phyloP scores from a whole-genome alignment of 2,797 vertebrate species.

The Hephaestus fuliginosus region DNA sequence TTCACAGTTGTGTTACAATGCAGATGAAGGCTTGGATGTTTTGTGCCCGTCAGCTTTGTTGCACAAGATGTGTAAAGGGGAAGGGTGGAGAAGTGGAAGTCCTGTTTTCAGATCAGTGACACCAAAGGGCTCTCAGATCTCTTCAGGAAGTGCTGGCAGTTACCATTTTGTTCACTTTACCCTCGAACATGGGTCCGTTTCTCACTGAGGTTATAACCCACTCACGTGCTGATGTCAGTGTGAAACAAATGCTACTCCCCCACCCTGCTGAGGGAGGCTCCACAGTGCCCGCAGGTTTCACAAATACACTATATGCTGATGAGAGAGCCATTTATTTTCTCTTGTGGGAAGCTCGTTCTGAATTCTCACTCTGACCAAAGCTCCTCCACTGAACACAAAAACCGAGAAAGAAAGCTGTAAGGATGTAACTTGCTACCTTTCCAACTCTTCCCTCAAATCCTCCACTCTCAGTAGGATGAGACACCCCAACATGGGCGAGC shows the following conservation, averaged over 20 bases:
- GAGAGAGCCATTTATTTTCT: not conserved
- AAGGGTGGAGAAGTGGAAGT: conserved; percentile 63
- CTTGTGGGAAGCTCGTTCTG: not conserved
- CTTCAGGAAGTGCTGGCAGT: conserved; percentile 8
- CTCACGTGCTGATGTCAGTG: not conserved
- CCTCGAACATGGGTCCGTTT: not conserved
- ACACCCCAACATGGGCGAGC: not conserved
- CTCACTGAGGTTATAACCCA: not conserved
- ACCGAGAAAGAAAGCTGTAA: not conserved
- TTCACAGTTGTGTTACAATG: not conserved
- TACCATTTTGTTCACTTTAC: not conserved
- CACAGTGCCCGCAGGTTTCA: not conserved
- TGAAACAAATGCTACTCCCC: not conserved
- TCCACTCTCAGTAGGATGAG: not conserved
- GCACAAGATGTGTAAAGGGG: conserved; percentile 46
- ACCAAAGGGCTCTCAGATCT: conserved; percentile 4
- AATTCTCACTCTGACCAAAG: not conserved
- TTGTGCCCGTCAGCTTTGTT: not conserved
- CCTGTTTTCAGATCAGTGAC: conserved; percentile 30
- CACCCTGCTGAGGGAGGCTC: not conserved
- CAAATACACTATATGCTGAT: not conserved
- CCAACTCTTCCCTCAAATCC: not conserved
- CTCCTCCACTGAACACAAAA: not conserved
- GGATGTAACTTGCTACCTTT: not conserved
- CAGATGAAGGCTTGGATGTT: not conserved